Base-by-base conservation (phyloP, 2,113 vertebrate species). In the Epinephelus cyanopodus region DNA sequence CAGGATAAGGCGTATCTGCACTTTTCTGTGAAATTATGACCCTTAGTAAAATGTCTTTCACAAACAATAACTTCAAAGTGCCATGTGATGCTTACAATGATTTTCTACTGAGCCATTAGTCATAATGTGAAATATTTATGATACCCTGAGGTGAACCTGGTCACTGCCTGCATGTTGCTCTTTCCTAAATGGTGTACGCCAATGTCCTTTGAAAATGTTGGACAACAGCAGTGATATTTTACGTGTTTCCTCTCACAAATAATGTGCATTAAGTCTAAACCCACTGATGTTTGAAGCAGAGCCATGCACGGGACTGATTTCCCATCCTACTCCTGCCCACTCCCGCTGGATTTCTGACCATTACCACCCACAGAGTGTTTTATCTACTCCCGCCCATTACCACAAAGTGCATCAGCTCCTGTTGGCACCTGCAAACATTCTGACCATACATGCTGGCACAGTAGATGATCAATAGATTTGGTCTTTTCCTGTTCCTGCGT, bases 21-120 rank as follows among this genome's bases (percentile, higher is more conserved):
- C 37, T 39, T 5, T 19, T 52, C 9, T 18, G 57, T 81, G 56
- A 79, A 76, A 74, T 27, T 48, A 39, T 60, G 25, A 57, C 27
- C 54, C 47, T 1, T 1, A 65, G 14, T 54, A 9, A 77, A 65
- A 57, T 19, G 62, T 4, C 11, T 74, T 67, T 84, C 65, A 60
- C 29, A 47, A 27, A 74, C 50, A 19, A 3, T 19, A 74, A 54
- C 10, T 54, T 56, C 45, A 71, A 13, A 63, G 60, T 8, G 39
- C 4, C 27, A 4, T 42, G 0, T 2, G 47, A 63, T 68, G n/a
- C 8, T 74, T 63, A 19, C 12, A 52, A 45, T 47, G 0, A 58
- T 14, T 37, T 5, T 65, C 25, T 15, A 21, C 37, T 19, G 48
- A 48, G 53, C 8, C 21, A 58, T 23, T 14, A 25, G 52, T 25